phyloP scores from a whole-genome alignment of 2,113 vertebrate species.

The Pseudolaguvia tuberculata region DNA sequence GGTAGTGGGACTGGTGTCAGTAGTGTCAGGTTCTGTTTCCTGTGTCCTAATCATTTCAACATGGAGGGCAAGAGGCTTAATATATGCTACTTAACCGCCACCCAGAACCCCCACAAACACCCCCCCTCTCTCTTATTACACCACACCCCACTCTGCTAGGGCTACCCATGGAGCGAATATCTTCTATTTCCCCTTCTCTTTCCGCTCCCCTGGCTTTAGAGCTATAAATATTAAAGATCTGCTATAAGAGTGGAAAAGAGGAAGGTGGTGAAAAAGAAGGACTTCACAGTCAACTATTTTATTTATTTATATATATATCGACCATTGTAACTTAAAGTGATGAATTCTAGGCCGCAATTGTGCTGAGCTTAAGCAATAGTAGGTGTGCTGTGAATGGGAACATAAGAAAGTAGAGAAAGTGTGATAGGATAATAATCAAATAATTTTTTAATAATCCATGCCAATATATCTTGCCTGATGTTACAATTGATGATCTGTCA shows the following conservation, averaged over 20 bases:
- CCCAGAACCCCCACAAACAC: slow-evolving; percentile 18
- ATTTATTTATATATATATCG: slow-evolving; percentile 32
- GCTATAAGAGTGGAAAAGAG: slow-evolving; percentile 57
- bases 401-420: slow-evolving; percentile 48
- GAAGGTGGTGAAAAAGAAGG: slow-evolving; percentile 37
- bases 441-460: background rate
- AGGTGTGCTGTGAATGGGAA: slow-evolving; percentile 33
- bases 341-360: slow-evolving; percentile 61
- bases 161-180: slow-evolving; percentile 57
- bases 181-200: slow-evolving; percentile 46
- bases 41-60: slow-evolving; percentile 78
- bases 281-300: slow-evolving; percentile 71
- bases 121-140: slow-evolving; percentile 13
- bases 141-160: slow-evolving; percentile 14
- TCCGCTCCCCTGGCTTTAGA: slow-evolving; percentile 57
- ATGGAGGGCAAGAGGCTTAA: slow-evolving; percentile 57
- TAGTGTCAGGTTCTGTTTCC: slow-evolving; percentile 78
- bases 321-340: slow-evolving; percentile 77
- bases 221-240: slow-evolving; percentile 74
- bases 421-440: background rate
- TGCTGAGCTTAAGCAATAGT: slow-evolving; percentile 36
- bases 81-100: slow-evolving; percentile 47
- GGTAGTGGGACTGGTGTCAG: slow-evolving; percentile 73
- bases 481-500: background rate
- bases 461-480: background rate